phyloP scores from a whole-genome alignment of 2,797 vertebrate genomes.

The Danio choprae region DNA sequence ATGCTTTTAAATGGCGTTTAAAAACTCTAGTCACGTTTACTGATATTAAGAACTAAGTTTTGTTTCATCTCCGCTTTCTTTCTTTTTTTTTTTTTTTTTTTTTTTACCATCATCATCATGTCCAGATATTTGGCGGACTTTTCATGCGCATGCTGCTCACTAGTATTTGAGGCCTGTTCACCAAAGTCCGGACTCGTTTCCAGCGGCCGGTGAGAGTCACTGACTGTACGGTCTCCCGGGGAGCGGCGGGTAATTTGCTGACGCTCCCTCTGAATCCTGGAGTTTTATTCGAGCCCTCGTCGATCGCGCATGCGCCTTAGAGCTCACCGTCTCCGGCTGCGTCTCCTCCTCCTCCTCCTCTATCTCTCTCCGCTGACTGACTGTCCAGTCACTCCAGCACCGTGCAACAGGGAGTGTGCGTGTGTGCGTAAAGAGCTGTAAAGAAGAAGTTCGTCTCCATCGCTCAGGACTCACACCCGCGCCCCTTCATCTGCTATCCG shows the following conservation, averaged over 20 bases:
- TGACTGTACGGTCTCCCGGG: not conserved
- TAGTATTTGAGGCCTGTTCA: not conserved
- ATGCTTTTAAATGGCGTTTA: too few relatives aligned
- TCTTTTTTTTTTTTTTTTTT: too few relatives aligned
- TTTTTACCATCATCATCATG: not conserved
- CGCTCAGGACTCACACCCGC: conserved; percentile 63
- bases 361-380: conserved; percentile 61
- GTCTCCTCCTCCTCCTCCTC: conserved; percentile 65
- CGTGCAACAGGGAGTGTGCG: conserved; percentile 66
- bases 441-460: conserved; percentile 75
- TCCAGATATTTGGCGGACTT: conserved; percentile 33
- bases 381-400: conserved; percentile 64
- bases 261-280: conserved; percentile 76
- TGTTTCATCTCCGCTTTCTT: not conserved
- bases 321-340: conserved; percentile 77
- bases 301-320: conserved; percentile 79
- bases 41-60: too few relatives aligned
- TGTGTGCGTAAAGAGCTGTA: conserved; percentile 61
- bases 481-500: conserved; percentile 65
- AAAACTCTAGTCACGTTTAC: too few relatives aligned
- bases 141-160: conserved; percentile 2
- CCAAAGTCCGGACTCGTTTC: not conserved
- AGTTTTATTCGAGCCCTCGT: conserved; percentile 73
- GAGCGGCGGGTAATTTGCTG: conserved; percentile 73
- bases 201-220: not conserved